Conservation (phyloP, 2,888 invertebrate genomes). For the Andrena chrysosceles region DNA sequence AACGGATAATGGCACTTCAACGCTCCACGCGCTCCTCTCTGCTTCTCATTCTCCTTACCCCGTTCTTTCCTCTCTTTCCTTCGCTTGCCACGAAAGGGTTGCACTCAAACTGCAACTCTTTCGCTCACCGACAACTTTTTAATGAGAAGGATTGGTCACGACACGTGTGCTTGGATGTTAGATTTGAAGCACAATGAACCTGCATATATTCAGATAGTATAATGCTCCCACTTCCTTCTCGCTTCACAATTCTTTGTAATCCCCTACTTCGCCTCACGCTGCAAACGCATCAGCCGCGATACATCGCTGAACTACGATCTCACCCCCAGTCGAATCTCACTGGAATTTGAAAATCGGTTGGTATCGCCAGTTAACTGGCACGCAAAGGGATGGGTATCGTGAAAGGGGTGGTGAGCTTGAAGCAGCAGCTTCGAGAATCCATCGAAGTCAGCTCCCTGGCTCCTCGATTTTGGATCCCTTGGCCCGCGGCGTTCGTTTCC, state of each 20-base stretch:
- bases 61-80: neutral
- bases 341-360: neutral
- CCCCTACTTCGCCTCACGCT: no score
- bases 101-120: neutral
- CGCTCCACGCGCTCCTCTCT: neutral
- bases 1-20: slow-evolving; percentile 43
- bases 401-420: neutral
- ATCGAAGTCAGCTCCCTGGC: neutral
- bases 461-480: slow-evolving; percentile 42
- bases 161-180: neutral
- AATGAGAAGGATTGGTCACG: neutral
- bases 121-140: no score
- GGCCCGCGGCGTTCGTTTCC: slow-evolving; percentile 56
- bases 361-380: neutral
- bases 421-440: neutral
- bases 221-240: no score
- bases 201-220: no score
- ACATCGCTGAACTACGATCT: neutral
- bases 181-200: no score
- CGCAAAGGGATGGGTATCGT: neutral
- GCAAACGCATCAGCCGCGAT: no score
- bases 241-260: no score
- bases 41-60: neutral
- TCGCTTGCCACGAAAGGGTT: neutral
- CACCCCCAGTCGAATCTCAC: neutral